A percentile compares a stretch with the other conserved stretches of the same genome.
Conservation (phyloP, 2,797 vertebrate species). For the Stomatorhinus walkeri region DNA sequence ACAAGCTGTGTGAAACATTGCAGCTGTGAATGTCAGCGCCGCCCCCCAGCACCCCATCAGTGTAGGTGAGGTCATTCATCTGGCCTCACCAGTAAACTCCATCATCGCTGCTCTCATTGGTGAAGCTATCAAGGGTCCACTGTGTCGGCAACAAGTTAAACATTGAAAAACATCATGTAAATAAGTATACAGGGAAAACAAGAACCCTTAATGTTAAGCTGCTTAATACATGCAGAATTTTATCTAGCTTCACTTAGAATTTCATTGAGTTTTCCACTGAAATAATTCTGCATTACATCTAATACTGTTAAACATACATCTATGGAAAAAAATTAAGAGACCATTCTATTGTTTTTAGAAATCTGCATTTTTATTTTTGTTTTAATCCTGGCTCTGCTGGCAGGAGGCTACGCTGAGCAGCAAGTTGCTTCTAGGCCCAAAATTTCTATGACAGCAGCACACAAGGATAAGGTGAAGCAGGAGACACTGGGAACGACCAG, state of each 20-base stretch:
- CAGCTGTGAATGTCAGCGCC: not conserved
- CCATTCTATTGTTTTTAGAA: not conserved
- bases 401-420: not conserved
- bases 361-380: not conserved
- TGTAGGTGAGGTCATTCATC: not conserved
- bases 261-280: not conserved
- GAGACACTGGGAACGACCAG: not conserved
- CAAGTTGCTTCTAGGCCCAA: not conserved
- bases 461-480: not conserved
- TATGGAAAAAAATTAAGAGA: not conserved
- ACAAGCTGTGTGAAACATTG: not conserved
- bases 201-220: not conserved
- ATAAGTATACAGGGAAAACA: not conserved
- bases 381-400: not conserved
- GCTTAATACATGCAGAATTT: not conserved
- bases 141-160: not conserved
- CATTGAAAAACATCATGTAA: not conserved
- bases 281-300: not conserved
- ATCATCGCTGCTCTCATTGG: not conserved
- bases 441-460: not conserved
- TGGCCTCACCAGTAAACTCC: not conserved
- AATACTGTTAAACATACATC: not conserved
- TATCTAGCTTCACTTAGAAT: not conserved
- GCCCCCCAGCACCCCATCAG: not conserved
- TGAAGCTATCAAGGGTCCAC: not conserved